These are phyloP conservation scores for Heliconius ismenius DNA, from an alignment of 2,888 invertebrate species.

Conservation along the genomic window DNA sequence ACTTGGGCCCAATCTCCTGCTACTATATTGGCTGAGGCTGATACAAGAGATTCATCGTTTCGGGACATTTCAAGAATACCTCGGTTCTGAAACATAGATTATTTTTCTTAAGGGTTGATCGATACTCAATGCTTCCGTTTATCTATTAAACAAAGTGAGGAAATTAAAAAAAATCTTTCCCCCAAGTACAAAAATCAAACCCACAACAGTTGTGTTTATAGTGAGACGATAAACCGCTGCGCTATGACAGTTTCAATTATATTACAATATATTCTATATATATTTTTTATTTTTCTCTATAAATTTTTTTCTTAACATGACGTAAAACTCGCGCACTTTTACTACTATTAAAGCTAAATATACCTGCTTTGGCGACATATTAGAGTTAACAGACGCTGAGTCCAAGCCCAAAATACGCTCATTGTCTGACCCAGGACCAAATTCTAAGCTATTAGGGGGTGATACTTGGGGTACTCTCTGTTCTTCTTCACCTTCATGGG, in stretches of 20 bases:
- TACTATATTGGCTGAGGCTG: conserved; percentile 76
- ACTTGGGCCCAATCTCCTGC: conserved; percentile 97
- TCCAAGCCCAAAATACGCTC: conserved; percentile 93
- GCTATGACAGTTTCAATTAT: too few species aligned
- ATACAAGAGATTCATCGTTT: conserved; percentile 76
- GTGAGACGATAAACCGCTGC: too few species aligned
- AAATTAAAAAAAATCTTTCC: background rate
- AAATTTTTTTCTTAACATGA: too few species aligned
- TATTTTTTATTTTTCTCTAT: too few species aligned
- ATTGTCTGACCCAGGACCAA: conserved; percentile 87
- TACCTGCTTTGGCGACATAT: conserved; percentile 92
- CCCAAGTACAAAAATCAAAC: background rate
- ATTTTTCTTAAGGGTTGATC: background rate
- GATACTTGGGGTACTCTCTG: conserved; percentile 90
- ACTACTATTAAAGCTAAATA: conserved; percentile 15
- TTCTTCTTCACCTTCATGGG: conserved; percentile 85
- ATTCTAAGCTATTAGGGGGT: conserved; percentile 88
- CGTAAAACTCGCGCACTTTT: too few species aligned
- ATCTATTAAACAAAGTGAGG: background rate
- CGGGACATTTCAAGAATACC: conserved; percentile 86
- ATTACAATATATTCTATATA: too few species aligned
- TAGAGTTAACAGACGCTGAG: conserved; percentile 88
- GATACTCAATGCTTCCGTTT: background rate
- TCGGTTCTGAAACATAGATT: conserved; percentile 63
- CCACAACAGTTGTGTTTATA: too few species aligned